Percentiles rank a stretch among this genome's conserved stretches.
These are phyloP conservation scores for Sphinx pinastri DNA, from an alignment of 2,888 invertebrate genomes.

Conservation along the genomic window DNA sequence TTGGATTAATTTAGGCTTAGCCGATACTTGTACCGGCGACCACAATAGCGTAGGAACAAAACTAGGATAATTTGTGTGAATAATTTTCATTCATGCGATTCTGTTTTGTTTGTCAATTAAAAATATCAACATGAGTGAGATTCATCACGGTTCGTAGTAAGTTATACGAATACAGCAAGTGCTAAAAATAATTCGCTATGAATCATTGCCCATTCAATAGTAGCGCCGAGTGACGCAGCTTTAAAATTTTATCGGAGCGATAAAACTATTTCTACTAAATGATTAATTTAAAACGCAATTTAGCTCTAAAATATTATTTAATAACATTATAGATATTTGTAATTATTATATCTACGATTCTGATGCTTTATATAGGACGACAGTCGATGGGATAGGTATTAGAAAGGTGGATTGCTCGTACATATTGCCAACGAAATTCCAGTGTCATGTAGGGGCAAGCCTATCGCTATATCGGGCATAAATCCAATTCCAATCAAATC, in stretches of 20 bases:
- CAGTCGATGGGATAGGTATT: too few relatives aligned
- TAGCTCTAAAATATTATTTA: not conserved
- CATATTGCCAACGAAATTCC: too few relatives aligned
- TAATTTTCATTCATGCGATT: slow-evolving; percentile 33
- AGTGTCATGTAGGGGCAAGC: too few relatives aligned
- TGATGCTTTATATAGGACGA: too few relatives aligned
- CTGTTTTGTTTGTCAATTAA: slow-evolving; percentile 43
- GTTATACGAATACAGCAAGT: slow-evolving; percentile 59
- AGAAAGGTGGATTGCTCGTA: too few relatives aligned
- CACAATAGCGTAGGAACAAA: not conserved
- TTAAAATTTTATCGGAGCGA: slow-evolving; percentile 56
- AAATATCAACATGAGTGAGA: slow-evolving; percentile 56
- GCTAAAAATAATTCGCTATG: slow-evolving; percentile 72
- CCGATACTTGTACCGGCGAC: slow-evolving; percentile 7
- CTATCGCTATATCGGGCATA: too few relatives aligned
- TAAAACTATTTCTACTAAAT: slow-evolving; percentile 39
- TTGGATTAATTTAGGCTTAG: slow-evolving; percentile 1
- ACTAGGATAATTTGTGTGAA: slow-evolving; percentile 5
- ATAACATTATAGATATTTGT: not conserved
- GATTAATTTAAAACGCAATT: not conserved
- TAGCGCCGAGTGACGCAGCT: slow-evolving; percentile 62
- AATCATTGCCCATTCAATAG: slow-evolving; percentile 71
- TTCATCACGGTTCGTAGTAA: slow-evolving; percentile 72
- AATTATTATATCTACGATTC: too few relatives aligned
- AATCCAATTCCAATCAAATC: too few relatives aligned